phyloP scores from a whole-genome alignment of 2,888 invertebrate genomes.

The Ornithoptera priamus region DNA sequence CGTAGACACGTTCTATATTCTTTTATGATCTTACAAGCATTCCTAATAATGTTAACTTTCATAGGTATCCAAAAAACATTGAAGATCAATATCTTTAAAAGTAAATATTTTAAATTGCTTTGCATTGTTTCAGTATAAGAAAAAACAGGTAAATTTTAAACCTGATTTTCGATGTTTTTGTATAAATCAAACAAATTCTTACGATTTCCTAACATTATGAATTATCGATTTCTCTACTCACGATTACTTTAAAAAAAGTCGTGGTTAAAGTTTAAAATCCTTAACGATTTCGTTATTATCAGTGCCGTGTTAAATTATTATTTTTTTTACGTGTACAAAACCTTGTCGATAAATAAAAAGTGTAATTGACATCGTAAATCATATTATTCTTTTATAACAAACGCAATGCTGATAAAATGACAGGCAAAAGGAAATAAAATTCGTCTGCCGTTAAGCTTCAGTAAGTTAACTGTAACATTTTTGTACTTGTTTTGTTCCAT shows the following conservation, averaged over 20 bases:
- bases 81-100: neutral
- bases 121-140: neutral
- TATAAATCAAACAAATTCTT: conserved; percentile 12
- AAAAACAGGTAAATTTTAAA: neutral
- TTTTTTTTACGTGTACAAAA: neutral
- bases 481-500: neutral
- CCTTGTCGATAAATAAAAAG: neutral
- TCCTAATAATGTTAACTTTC: no score
- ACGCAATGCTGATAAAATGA: neutral
- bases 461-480: neutral
- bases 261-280: neutral
- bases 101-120: neutral
- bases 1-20: no score
- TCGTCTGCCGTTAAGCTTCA: neutral
- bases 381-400: neutral
- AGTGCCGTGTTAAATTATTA: neutral
- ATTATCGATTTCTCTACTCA: conserved; percentile 9
- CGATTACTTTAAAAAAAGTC: conserved; percentile 4
- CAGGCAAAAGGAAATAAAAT: conserved; percentile 1
- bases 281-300: neutral
- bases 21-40: no score
- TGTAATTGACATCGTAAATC: neutral
- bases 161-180: conserved; percentile 8
- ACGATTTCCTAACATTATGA: conserved; percentile 5
- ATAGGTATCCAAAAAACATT: no score